Base-by-base conservation (phyloP, 2,888 invertebrate genomes). In the Perithous albicinctus region DNA sequence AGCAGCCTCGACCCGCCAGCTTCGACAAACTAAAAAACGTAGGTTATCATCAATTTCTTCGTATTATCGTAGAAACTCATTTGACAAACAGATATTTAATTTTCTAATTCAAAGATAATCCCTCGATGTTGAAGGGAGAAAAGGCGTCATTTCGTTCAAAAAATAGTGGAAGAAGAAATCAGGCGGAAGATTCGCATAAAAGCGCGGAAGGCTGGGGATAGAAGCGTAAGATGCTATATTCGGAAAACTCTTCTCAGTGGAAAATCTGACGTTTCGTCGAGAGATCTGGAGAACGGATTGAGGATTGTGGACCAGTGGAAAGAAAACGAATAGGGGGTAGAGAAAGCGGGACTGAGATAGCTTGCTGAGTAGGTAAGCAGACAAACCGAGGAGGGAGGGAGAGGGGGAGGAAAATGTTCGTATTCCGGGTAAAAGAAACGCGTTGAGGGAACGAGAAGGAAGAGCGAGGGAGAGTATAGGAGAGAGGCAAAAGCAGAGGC, bases 251-350 rank as follows among this genome's bases (percentile, higher is more conserved):
- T 69, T 73, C 76, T 72, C 46, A 38, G 35, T 46, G 35, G 67
- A 73, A 73, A 67, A 77, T 81, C 63, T 69, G 67, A 77, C 54
- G 77, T 73, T 77, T 73, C 54, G 59, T 51, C 35, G 51, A 72
- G 56, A 63, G 18, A 76, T 72, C 56, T 29, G 48, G 8, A 20
- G 46, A 67, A 64, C 69, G 73, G 54, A 81, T 77, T 69, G 73
- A 43, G 67, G 51, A 73, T 73, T 66, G 59, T 51, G 32, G 67
- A 15, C 18, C 7, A 32, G 59, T 15, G 35, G 70, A 8, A 59
- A n/a, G 41, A 18, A 59, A 56, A 41, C 15, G 70, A 29, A 51
- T 18, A 35, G 18, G 12, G 41, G 10, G 29, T 56, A 23, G 10
- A 20, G 35, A 51, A 32, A 64, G 15, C 48, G 10, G 48, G 18